These are phyloP conservation scores for Rhynchophorus ferrugineus DNA, from an alignment of 1,140 invertebrate genomes.

Conservation along the genomic window DNA sequence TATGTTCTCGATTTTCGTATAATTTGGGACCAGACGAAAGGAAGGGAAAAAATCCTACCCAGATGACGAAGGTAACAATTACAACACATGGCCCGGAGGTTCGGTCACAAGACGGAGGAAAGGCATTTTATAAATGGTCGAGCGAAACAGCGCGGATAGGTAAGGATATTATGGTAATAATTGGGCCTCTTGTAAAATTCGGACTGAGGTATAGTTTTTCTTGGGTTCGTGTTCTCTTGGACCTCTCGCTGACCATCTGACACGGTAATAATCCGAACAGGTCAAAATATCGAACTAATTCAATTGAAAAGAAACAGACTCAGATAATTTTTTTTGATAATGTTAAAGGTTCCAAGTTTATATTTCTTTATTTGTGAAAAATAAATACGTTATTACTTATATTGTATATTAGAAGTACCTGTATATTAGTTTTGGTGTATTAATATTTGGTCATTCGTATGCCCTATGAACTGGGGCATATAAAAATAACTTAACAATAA, in stretches of 20 bases:
- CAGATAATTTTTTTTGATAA: too few relatives aligned
- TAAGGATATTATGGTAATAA: background rate
- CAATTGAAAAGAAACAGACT: too few relatives aligned
- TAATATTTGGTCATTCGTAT: too few relatives aligned
- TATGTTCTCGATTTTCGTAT: background rate
- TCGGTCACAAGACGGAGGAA: background rate
- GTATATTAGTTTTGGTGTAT: too few relatives aligned
- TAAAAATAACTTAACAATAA: too few relatives aligned
- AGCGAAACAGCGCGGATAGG: background rate
- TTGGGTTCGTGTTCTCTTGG: background rate
- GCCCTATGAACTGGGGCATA: too few relatives aligned
- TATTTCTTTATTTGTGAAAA: too few relatives aligned
- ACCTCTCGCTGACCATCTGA: slow-evolving; percentile 14
- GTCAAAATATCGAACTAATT: too few relatives aligned
- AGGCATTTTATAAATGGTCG: background rate
- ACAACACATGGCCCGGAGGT: background rate
- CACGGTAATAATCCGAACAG: slow-evolving; percentile 8
- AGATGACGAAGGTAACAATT: background rate
- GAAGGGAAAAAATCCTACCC: background rate
- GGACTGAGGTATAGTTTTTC: too few relatives aligned
- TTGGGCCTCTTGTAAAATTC: background rate
- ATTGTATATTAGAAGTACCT: too few relatives aligned
- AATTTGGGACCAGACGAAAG: background rate
- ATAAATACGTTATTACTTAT: too few relatives aligned
- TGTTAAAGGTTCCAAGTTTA: too few relatives aligned